Percentiles rank a stretch among this genome's conserved stretches.
phyloP scores from a whole-genome alignment of 1,140 invertebrate genomes.

The Brachionus manjavacas region DNA sequence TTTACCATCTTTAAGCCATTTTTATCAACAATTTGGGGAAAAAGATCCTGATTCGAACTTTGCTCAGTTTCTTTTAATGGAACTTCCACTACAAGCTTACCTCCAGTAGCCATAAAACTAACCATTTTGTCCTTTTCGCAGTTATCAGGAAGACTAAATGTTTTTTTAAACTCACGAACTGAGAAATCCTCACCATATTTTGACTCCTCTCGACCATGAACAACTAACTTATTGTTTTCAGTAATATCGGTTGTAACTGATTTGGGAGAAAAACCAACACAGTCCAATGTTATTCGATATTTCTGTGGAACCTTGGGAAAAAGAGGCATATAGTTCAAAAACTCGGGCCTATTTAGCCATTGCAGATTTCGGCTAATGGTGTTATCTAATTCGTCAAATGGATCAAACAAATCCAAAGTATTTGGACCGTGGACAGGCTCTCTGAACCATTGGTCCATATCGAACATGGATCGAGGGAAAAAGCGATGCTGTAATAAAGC shows the following conservation, averaged over 20 bases:
- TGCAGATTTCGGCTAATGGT: constrained; percentile 25
- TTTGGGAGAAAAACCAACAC: constrained; percentile 1
- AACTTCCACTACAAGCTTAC: constrained; percentile 4
- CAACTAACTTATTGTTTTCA: background rate
- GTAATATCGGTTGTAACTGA: background rate
- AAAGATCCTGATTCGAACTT: constrained; percentile 36
- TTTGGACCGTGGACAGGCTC: background rate
- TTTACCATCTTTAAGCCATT: background rate
- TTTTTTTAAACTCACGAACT: constrained; percentile 13
- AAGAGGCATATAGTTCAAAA: constrained; percentile 28
- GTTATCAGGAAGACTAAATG: background rate
- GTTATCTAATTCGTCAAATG: constrained; percentile 36
- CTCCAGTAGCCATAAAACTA: constrained; percentile 7
- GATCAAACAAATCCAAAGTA: constrained; percentile 34
- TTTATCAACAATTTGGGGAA: constrained; percentile 19
- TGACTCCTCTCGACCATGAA: constrained; percentile 17
- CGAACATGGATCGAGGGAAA: constrained; percentile 34
- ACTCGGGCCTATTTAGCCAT: constrained; percentile 26
- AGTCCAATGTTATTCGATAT: constrained; percentile 11
- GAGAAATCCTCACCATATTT: constrained; percentile 16
- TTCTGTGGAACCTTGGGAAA: constrained; percentile 41
- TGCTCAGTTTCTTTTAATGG: constrained; percentile 18
- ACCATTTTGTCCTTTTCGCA: constrained; percentile 31
- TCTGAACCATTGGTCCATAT: constrained; percentile 37
- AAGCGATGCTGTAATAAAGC: background rate